Evolutionary conservation across 2,113 vertebrate genomes (phyloP), one percentile per base, ranked within the genome.

Genomic region (Halichoerus grypus): DNA sequence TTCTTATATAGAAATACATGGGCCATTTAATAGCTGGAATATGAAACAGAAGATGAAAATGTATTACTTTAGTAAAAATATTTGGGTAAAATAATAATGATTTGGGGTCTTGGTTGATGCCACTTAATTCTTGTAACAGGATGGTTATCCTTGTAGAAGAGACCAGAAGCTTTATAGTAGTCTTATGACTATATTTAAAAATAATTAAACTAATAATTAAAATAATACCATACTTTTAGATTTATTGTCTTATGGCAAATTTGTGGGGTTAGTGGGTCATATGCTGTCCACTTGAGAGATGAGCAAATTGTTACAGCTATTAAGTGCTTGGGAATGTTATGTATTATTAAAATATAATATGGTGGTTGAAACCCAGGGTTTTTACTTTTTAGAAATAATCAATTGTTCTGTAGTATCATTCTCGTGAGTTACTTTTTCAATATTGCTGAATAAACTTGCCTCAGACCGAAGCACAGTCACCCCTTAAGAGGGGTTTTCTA

Each of bases 351-450:
- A 83, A 79, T 88, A 88, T 65, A 79, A 57, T 16, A 77, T 74
- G 28, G 7, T 84, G 18, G 3, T 67, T 65, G 57, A 85, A 76
- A 85, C 19, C 39, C 15, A 46, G 36, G 59, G 4, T 24, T 94
- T 95, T 89, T 94, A 79, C 19, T n/a, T 96, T 92, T 97, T 71
- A 88, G 28, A 94, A 94, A 84, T 80, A 71, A 76, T 92, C 26
- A 88, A 3, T 79, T 88, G 15, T 76, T 67, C 5, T 74, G 19
- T 21, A 76, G 42, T 65, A 81, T 55, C 24, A 61, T 61, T 81
- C 55, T 88, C 67, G 21, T 72, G 55, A 59, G 31, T 49, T 79
- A 67, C 36, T 79, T 65, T 94, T 81, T 33, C 15, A 95, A 9
- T 76, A 28, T 76, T 84, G 26, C 39, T 36, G 31, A 74, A 61